Base-by-base conservation (phyloP, 1,140 invertebrate species). In the Cotesia chilonis region DNA sequence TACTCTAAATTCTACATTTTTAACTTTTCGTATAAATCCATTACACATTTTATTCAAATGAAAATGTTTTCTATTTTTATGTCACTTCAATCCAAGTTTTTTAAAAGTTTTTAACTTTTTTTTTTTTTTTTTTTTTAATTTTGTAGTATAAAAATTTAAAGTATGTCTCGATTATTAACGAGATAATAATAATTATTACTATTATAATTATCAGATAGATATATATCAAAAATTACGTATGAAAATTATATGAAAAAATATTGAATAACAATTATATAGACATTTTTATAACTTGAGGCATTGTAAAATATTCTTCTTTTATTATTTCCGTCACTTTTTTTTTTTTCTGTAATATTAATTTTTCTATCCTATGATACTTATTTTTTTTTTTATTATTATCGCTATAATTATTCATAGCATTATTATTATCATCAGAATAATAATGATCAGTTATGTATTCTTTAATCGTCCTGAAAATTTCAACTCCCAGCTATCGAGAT, bases 361-460 rank as follows among this genome's bases (percentile, higher is more conserved):
- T 14, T 14, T 12, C 10, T 28, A 20, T 57, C n/a, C 54, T 57
- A 57, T 20, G 54, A 57, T 57, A 57, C 54, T 57, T 6, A 61
- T 69, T 61, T 73, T 63, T 63, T 14, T 14, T 73, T 64, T 47
- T 52, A 60, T 72, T 41, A 14, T 59, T 72, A 64, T 68, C 4
- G 54, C 4, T 36, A 17, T 38, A 41, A 47, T 2, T 47, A 47
- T 47, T 47, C 6, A 9, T 47, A 10, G 6, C 10, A 47, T 47
- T 47, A 47, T 47, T 47, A 47, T 47, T 47, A 47, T 47, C 10
- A 47, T 47, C 10, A 7, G 6, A 9, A 47, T 47, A 7, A 9
- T 41, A 41, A 41, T 41, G 6, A 47, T 47, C 10, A 47, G 3
- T 47, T 47, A 47, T 47, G 6, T 47, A 2, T 47, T 9, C 10